Conservation (phyloP, 2,797 vertebrate genomes). For the Silurus lanzhouensis region DNA sequence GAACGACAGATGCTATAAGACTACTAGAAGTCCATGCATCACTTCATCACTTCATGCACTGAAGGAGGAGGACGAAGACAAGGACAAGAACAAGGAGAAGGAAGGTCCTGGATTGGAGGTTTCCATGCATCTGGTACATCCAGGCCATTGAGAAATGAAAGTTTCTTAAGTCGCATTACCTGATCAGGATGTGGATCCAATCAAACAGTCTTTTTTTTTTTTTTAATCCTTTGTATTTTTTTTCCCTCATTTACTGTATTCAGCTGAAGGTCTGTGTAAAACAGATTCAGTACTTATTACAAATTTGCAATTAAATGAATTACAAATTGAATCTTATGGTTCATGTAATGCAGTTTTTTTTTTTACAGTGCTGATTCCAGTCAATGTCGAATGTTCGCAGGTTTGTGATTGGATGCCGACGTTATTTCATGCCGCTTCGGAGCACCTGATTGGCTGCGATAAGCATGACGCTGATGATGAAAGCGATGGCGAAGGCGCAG, state of each 20-base stretch:
- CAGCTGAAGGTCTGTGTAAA: conserved; percentile 8
- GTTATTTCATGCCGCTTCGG: conserved; percentile 95
- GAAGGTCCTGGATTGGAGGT: conserved; percentile 45
- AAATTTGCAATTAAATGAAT: conserved; percentile 8
- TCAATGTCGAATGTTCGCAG: conserved; percentile 52
- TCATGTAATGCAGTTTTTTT: not conserved
- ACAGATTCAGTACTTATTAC: conserved; percentile 5
- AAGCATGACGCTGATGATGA: conserved; percentile 99
- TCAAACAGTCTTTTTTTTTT: conserved; percentile 3
- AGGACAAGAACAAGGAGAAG: conserved; percentile 58
- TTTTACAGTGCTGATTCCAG: conserved; percentile 47
- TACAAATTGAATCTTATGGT: conserved; percentile 13
- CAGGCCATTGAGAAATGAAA: conserved; percentile 10
- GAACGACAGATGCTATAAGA: conserved; percentile 67
- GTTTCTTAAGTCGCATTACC: conserved; percentile 14
- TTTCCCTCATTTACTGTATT: not conserved
- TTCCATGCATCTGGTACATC: conserved; percentile 52
- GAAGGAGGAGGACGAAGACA: conserved; percentile 59
- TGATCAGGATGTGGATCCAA: conserved; percentile 3
- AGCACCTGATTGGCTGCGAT: conserved; percentile 98
- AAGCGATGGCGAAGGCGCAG: conserved; percentile 96
- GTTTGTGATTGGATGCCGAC: conserved; percentile 26
- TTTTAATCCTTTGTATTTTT: conserved; percentile 17
- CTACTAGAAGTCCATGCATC: conserved; percentile 77
- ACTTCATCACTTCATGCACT: conserved; percentile 80